A percentile compares a stretch with the other conserved stretches of the same genome.
phyloP scores from a whole-genome alignment of 2,888 invertebrate genomes.

The Aethes cnicana region DNA sequence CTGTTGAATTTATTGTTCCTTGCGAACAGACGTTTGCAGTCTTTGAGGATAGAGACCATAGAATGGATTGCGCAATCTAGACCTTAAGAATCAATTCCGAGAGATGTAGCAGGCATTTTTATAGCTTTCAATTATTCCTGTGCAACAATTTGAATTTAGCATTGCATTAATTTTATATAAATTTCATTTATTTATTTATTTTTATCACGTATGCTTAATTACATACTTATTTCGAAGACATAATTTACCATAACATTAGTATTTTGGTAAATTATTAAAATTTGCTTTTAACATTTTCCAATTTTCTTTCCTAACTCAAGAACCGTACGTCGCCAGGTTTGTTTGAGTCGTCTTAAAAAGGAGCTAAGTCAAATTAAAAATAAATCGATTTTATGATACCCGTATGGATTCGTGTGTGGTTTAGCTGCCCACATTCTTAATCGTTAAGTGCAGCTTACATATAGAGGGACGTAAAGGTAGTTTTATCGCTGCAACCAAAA shows the following conservation, averaged over 20 bases:
- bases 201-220: not conserved
- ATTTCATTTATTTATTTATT: not conserved
- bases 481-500: constrained; percentile 46
- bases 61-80: not conserved
- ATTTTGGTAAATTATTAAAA: too few relatives aligned
- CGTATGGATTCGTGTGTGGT: constrained; percentile 14
- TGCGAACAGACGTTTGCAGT: constrained; percentile 20
- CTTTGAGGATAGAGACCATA: constrained; percentile 5
- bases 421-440: constrained; percentile 15
- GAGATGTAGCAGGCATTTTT: too few relatives aligned
- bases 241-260: too few relatives aligned
- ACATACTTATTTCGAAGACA: too few relatives aligned
- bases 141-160: too few relatives aligned
- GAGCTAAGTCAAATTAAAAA: not conserved
- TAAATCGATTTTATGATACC: not conserved
- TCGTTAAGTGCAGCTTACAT: constrained; percentile 34
- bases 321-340: too few relatives aligned
- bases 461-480: constrained; percentile 40
- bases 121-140: too few relatives aligned
- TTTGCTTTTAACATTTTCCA: too few relatives aligned
- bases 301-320: too few relatives aligned
- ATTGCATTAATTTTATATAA: too few relatives aligned
- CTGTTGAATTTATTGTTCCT: constrained; percentile 61
- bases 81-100: too few relatives aligned
- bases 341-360: too few relatives aligned